phyloP scores from a whole-genome alignment of 53 echinoderm and acorn worm species.

The Actinopyga echinites region DNA sequence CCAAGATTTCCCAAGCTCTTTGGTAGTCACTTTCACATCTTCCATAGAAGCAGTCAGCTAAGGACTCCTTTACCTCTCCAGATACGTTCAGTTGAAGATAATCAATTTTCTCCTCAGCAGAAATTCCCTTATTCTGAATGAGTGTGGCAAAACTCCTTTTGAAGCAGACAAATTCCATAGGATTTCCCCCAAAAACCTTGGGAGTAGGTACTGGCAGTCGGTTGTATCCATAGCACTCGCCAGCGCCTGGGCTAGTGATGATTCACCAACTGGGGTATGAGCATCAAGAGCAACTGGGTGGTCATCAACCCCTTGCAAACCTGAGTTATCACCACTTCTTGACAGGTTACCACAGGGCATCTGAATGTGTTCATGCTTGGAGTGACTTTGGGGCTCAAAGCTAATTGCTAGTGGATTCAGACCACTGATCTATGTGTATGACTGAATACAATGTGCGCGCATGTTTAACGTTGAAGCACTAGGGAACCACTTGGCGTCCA shows the following conservation, averaged over 20 bases:
- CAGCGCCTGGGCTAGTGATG: constrained; percentile 5
- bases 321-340: no score
- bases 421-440: no score
- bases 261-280: neutral
- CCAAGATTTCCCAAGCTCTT: constrained; percentile 51
- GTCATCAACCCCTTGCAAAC: neutral
- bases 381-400: no score
- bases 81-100: constrained; percentile 31
- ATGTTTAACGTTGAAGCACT: no score
- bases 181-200: constrained; percentile 27
- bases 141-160: constrained; percentile 30
- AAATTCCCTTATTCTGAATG: constrained; percentile 23
- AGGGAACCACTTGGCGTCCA: no score
- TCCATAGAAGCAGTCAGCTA: constrained; percentile 51
- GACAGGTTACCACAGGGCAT: no score
- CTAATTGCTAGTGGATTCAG: no score
- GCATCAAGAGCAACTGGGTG: neutral
- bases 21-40: constrained; percentile 28
- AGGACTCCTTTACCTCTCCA: constrained; percentile 44
- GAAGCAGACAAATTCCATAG: constrained; percentile 37
- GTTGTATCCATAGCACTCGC: constrained; percentile 29
- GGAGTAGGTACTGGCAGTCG: constrained; percentile 41
- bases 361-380: no score
- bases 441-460: no score
- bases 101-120: constrained; percentile 29